phyloP scores from a whole-genome alignment of 64 coral and sea anemone species.

The Orbicella faveolata region DNA sequence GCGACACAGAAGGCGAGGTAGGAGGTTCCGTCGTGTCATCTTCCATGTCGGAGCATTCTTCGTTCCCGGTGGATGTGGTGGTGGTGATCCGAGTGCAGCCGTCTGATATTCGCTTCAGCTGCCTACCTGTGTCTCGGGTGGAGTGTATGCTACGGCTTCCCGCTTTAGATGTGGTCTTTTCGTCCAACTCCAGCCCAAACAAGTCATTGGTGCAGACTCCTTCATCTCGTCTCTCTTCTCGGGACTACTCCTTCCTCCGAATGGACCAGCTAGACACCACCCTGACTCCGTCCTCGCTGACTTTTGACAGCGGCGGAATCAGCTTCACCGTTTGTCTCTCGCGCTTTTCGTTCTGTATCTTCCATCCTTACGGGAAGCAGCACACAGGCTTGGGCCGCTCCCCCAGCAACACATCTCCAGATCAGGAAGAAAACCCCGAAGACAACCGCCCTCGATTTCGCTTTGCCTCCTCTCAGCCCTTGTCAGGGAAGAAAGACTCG shows the following conservation, averaged over 20 bases:
- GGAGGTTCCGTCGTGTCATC: slow-evolving; percentile 88
- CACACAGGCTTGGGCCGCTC: slow-evolving; percentile 65
- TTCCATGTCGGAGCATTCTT: slow-evolving; percentile 92
- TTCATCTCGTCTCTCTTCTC: slow-evolving; percentile 4
- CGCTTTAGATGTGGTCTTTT: slow-evolving; percentile 87
- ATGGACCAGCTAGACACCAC: slow-evolving; percentile 15
- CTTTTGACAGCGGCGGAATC: slow-evolving; percentile 90
- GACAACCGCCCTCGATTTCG: slow-evolving; percentile 55
- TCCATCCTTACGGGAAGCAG: slow-evolving; percentile 96
- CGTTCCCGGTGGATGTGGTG: slow-evolving; percentile 97
- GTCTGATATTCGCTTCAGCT: slow-evolving; percentile 93
- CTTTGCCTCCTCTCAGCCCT: slow-evolving; percentile 71
- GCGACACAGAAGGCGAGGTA: slow-evolving; percentile 57
- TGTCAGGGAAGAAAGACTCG: slow-evolving; percentile 97
- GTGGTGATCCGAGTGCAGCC: slow-evolving; percentile 91
- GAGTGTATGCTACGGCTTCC: slow-evolving; percentile 97
- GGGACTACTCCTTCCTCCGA: slow-evolving; percentile 11
- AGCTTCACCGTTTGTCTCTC: slow-evolving; percentile 97
- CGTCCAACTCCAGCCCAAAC: slow-evolving; percentile 92
- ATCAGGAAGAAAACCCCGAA: slow-evolving; percentile 51
- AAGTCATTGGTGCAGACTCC: slow-evolving; percentile 61
- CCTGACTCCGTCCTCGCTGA: slow-evolving; percentile 29
- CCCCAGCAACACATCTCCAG: slow-evolving; percentile 51
- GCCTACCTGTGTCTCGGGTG: slow-evolving; percentile 88
- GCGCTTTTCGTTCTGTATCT: slow-evolving; percentile 93